Percentiles rank a stretch among this genome's conserved stretches.
phyloP scores from a whole-genome alignment of 1,140 invertebrate species.

The Musca domestica region DNA sequence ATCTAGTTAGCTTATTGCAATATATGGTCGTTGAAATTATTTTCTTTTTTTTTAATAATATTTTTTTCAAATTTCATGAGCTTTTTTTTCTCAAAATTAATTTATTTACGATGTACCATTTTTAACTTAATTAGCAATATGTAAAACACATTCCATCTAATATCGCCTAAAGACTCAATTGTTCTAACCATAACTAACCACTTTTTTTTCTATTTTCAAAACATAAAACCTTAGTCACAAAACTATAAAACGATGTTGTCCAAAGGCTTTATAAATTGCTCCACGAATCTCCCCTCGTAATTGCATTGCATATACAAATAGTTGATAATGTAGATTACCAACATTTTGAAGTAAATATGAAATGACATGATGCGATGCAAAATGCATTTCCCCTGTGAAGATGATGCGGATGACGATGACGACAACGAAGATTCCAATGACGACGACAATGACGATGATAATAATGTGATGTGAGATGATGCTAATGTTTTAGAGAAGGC shows the following conservation, averaged over 20 bases:
- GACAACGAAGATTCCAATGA: not conserved
- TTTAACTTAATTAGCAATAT: no score
- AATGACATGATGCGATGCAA: conserved; percentile 22
- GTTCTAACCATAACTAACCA: not conserved
- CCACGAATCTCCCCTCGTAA: not conserved
- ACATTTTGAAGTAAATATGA: conserved; percentile 21
- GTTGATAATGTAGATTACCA: conserved; percentile 12
- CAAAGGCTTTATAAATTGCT: not conserved
- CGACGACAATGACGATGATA: conserved; percentile 14
- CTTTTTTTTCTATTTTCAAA: not conserved
- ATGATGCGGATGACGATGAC: conserved; percentile 4
- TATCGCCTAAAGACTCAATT: no score
- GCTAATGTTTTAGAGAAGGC: conserved; percentile 7
- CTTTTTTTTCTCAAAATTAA: no score
- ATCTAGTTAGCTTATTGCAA: no score
- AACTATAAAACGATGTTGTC: not conserved
- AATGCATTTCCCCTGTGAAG: conserved; percentile 11
- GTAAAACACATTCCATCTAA: no score
- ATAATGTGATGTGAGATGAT: conserved; percentile 22
- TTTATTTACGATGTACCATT: no score
- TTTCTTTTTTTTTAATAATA: no score
- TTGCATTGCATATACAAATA: not conserved
- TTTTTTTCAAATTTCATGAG: no score
- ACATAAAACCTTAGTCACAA: not conserved
- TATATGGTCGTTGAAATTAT: no score